Conservation (phyloP, 2,888 invertebrate species). For the Eristalis intricaria region DNA sequence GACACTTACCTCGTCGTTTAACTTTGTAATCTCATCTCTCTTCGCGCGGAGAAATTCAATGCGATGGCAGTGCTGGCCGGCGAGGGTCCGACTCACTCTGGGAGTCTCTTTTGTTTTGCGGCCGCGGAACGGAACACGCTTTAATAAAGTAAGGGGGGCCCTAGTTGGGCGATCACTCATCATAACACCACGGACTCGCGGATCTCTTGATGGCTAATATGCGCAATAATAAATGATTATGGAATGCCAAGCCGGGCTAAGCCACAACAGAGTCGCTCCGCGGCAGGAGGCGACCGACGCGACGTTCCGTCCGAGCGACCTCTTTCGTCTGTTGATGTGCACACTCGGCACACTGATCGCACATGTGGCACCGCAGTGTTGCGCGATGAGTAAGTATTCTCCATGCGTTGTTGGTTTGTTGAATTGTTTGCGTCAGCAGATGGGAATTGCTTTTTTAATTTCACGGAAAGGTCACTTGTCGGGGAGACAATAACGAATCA, state of each 20-base stretch:
- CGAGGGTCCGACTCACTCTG: background rate
- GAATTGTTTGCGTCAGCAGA: background rate
- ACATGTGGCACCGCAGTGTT: background rate
- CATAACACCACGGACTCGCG: conserved; percentile 69
- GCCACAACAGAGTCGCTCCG: background rate
- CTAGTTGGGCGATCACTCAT: conserved; percentile 72
- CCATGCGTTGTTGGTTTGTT: background rate
- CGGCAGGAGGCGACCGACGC: background rate
- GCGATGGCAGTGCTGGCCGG: background rate
- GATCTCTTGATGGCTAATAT: conserved; percentile 71
- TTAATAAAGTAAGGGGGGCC: conserved; percentile 72
- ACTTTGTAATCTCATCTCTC: conserved; percentile 69
- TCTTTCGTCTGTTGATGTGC: conserved; percentile 5
- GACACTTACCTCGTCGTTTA: conserved; percentile 72
- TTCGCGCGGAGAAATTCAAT: conserved; percentile 49
- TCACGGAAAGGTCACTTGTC: background rate
- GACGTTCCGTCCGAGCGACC: conserved; percentile 19
- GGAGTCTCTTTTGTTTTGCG: conserved; percentile 65
- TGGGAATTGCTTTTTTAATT: background rate
- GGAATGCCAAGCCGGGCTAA: conserved; percentile 58
- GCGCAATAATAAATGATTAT: conserved; percentile 72
- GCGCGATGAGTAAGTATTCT: background rate
- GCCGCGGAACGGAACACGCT: conserved; percentile 66
- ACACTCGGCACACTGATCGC: background rate
- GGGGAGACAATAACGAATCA: background rate